These are phyloP conservation scores for Lypha dubia DNA, from an alignment of 2,888 invertebrate genomes.

Conservation along the genomic window DNA sequence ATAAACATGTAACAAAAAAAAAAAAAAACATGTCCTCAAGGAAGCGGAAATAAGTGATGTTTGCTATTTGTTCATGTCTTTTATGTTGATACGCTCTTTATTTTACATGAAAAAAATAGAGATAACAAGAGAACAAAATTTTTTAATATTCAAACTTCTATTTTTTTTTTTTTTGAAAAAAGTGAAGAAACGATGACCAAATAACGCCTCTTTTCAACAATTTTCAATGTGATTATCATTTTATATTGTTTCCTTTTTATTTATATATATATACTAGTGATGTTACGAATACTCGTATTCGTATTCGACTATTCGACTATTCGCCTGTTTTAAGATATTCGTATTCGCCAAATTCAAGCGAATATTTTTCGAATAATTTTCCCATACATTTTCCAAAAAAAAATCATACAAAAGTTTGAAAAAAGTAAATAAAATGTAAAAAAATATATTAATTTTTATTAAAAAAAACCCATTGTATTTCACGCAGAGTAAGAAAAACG, in stretches of 20 bases:
- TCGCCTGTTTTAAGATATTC: no score
- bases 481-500: no score
- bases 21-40: neutral
- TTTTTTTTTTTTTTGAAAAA: slow-evolving; percentile 22
- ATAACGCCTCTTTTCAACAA: slow-evolving; percentile 6
- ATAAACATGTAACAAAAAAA: slow-evolving; percentile 7
- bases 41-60: slow-evolving; percentile 62
- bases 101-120: slow-evolving; percentile 40
- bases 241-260: slow-evolving; percentile 34
- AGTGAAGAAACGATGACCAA: neutral
- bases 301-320: no score
- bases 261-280: no score
- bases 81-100: slow-evolving; percentile 45
- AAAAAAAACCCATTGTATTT: no score
- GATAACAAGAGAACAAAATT: slow-evolving; percentile 1
- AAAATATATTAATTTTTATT: no score
- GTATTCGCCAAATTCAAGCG: no score
- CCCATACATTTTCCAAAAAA: no score
- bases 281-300: no score
- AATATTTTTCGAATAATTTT: no score
- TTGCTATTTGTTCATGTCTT: slow-evolving; percentile 38
- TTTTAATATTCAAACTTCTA: slow-evolving; percentile 8
- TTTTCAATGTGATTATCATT: slow-evolving; percentile 64
- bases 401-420: no score
- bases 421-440: no score